Percentiles rank a stretch among this genome's conserved stretches.
These are phyloP conservation scores for Choristoneura fumiferana DNA, from an alignment of 1,140 invertebrate species.

Conservation along the genomic window DNA sequence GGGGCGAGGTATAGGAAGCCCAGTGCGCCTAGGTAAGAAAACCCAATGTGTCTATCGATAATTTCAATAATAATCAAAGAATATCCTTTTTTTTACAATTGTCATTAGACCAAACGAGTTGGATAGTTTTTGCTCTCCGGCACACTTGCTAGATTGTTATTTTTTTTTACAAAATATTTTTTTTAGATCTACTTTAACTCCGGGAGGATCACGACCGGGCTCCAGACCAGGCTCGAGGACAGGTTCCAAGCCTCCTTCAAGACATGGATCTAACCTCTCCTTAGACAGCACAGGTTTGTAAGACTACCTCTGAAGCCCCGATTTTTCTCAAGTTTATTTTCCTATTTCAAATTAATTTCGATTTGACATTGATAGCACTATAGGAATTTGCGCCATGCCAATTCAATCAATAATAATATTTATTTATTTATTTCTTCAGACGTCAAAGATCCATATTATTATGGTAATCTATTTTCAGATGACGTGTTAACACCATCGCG, in stretches of 20 bases:
- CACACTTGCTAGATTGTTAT: too few relatives aligned
- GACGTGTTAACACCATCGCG: constrained; percentile 84
- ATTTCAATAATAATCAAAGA: too few relatives aligned
- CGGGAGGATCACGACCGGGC: constrained; percentile 86
- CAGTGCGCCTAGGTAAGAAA: constrained; percentile 77
- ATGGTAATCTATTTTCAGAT: constrained; percentile 69
- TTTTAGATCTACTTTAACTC: constrained; percentile 80
- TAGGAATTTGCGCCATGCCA: too few relatives aligned
- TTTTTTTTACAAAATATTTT: neutral
- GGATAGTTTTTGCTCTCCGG: too few relatives aligned
- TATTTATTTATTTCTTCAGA: too few relatives aligned
- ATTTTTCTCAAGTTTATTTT: too few relatives aligned
- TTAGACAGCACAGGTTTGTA: constrained; percentile 90
- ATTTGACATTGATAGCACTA: too few relatives aligned
- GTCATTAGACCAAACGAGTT: too few relatives aligned
- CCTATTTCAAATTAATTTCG: too few relatives aligned
- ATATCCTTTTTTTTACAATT: too few relatives aligned
- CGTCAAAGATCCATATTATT: neutral
- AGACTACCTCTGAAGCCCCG: too few relatives aligned
- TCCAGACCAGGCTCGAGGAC: constrained; percentile 90
- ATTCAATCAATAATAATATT: too few relatives aligned
- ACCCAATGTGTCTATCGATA: neutral
- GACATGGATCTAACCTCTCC: constrained; percentile 95
- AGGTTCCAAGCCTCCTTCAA: constrained; percentile 93
- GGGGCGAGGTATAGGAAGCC: constrained; percentile 82